These are phyloP conservation scores for Hippocampus barbouri DNA, from an alignment of 2,113 vertebrate genomes.

Conservation along the genomic window DNA sequence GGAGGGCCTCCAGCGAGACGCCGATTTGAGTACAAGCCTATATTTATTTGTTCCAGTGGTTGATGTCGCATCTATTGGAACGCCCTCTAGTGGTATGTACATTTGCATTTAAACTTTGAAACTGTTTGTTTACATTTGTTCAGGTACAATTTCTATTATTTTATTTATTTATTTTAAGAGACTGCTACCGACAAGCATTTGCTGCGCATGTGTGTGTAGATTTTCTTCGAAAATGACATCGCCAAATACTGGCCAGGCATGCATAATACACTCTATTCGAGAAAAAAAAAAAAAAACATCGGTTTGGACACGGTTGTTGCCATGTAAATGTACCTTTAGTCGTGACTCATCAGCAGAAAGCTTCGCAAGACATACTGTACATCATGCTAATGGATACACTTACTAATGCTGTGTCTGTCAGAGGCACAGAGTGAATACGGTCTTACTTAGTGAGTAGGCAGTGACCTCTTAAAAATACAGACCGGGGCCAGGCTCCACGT, in stretches of 20 bases:
- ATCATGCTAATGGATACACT: neutral
- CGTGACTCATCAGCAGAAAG: conserved; percentile 4
- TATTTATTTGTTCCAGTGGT: too few relatives aligned
- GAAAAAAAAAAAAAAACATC: neutral
- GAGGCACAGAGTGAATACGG: conserved; percentile 29
- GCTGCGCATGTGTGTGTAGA: neutral
- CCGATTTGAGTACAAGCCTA: too few relatives aligned
- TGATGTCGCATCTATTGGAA: too few relatives aligned
- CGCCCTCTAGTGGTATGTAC: too few relatives aligned
- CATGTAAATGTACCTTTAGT: neutral
- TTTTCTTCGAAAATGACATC: neutral
- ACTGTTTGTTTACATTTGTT: too few relatives aligned
- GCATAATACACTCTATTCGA: neutral
- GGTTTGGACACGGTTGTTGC: neutral
- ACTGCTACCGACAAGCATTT: neutral
- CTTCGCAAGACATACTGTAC: neutral
- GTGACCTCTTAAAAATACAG: conserved; percentile 66
- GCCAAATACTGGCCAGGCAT: neutral
- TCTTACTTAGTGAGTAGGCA: conserved; percentile 50
- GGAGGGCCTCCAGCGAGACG: too few relatives aligned
- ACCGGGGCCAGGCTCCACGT: conserved; percentile 54
- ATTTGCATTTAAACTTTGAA: too few relatives aligned
- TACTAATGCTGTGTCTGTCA: conserved; percentile 1
- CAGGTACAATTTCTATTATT: too few relatives aligned
- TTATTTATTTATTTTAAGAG: neutral